Evolutionary conservation across 2,888 invertebrate species (phyloP).

Genomic region (Eilema depressum): DNA sequence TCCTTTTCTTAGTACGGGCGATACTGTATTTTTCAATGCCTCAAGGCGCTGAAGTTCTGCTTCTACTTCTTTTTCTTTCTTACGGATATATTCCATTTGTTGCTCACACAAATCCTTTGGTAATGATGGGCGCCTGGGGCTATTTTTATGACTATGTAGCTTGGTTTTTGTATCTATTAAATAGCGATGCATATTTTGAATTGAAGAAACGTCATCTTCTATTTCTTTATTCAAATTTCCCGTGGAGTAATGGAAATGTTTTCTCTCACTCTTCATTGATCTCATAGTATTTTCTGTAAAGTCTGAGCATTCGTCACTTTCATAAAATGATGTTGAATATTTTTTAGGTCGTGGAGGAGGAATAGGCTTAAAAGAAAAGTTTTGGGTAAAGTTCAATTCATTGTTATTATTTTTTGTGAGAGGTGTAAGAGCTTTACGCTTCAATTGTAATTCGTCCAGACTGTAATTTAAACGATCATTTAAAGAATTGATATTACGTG

Average conservation of each 20-base stretch:
- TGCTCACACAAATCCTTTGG: conserved; percentile 89
- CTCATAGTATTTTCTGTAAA: conserved; percentile 74
- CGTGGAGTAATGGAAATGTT: conserved; percentile 80
- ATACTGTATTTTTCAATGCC: conserved; percentile 68
- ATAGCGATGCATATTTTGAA: conserved; percentile 81
- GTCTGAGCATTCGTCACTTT: conserved; percentile 81
- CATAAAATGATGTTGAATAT: conserved; percentile 74
- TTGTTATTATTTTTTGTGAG: conserved; percentile 48
- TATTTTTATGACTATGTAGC: conserved; percentile 46
- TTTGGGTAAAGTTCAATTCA: conserved; percentile 30
- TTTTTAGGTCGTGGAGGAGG: conserved; percentile 78
- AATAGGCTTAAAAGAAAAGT: conserved; percentile 70
- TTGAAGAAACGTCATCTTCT: conserved; percentile 79
- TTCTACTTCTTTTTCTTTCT: conserved; percentile 90
- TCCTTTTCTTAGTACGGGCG: conserved; percentile 57
- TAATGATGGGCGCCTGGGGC: conserved; percentile 86
- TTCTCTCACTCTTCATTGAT: conserved; percentile 74
- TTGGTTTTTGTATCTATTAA: conserved; percentile 67
- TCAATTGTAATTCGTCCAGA: conserved; percentile 57
- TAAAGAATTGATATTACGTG: conserved; percentile 66
- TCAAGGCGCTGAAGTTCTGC: conserved; percentile 89
- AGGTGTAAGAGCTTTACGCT: conserved; percentile 32
- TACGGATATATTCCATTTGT: conserved; percentile 89
- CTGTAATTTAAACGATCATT: conserved; percentile 58
- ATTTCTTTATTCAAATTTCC: conserved; percentile 82